These are phyloP conservation scores for Icerya purchasi DNA, from an alignment of 2,888 invertebrate genomes.

Conservation along the genomic window DNA sequence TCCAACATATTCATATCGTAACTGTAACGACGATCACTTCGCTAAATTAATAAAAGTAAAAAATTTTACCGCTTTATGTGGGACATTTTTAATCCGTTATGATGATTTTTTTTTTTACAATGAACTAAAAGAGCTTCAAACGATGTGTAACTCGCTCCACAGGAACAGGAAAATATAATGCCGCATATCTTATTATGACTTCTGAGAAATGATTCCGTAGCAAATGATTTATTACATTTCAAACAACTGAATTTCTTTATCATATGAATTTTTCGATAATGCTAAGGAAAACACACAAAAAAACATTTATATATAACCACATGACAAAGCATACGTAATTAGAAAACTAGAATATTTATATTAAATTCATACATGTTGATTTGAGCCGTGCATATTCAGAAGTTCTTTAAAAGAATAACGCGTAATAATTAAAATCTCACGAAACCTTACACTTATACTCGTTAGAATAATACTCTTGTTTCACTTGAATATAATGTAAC, in stretches of 20 bases:
- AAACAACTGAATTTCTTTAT: conserved; percentile 12
- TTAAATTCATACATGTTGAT: too few species aligned
- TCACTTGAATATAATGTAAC: too few species aligned
- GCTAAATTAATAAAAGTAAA: too few species aligned
- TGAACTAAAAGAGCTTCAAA: conserved; percentile 13
- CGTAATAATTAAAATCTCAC: too few species aligned
- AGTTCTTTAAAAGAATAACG: too few species aligned
- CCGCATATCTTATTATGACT: conserved; percentile 13
- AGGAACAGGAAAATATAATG: conserved; percentile 13
- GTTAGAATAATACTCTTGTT: too few species aligned
- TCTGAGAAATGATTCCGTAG: conserved; percentile 11
- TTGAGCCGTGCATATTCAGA: too few species aligned
- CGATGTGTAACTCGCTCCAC: conserved; percentile 12
- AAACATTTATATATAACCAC: neutral
- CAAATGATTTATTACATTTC: conserved; percentile 13
- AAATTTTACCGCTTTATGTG: conserved; percentile 9
- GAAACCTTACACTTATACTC: too few species aligned
- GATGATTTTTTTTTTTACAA: conserved; percentile 10
- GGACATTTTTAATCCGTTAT: conserved; percentile 6
- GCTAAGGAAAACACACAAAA: conserved; percentile 3
- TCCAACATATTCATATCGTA: too few species aligned
- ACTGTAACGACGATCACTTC: too few species aligned
- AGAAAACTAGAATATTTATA: too few species aligned
- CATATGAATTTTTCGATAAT: conserved; percentile 14
- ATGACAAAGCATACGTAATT: neutral